Percentiles rank a stretch among this genome's conserved stretches.
Evolutionary conservation across 2,113 vertebrate genomes (phyloP).

Genomic region (Caranx melampygus): DNA sequence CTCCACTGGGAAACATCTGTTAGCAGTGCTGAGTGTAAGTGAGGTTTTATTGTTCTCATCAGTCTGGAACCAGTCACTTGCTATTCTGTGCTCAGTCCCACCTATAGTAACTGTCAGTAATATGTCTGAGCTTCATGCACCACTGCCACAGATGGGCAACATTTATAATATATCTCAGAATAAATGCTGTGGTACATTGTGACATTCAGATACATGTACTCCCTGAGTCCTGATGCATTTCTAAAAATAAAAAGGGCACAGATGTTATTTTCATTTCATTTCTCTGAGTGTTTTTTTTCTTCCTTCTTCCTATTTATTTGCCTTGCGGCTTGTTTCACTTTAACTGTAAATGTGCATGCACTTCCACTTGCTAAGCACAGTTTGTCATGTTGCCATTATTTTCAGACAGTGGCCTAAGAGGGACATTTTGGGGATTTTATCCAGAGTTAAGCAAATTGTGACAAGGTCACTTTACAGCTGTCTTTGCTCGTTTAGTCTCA

Average conservation of each 20-base stretch:
- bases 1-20: not conserved
- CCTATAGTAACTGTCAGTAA: not conserved
- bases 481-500: not conserved
- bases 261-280: too few relatives aligned
- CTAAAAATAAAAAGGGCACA: too few relatives aligned
- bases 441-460: not conserved
- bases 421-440: too few relatives aligned
- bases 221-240: not conserved
- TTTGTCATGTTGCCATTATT: too few relatives aligned
- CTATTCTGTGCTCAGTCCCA: not conserved
- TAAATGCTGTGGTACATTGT: not conserved
- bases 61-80: too few relatives aligned
- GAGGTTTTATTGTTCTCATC: too few relatives aligned
- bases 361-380: too few relatives aligned
- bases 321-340: too few relatives aligned
- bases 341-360: not conserved
- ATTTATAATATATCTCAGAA: not conserved
- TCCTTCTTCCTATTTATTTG: too few relatives aligned
- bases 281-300: too few relatives aligned
- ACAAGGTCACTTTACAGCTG: not conserved
- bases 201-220: not conserved
- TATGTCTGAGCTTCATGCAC: not conserved
- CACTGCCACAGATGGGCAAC: not conserved
- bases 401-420: too few relatives aligned
- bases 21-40: not conserved